A percentile compares a stretch with the other conserved stretches of the same genome.
These are phyloP conservation scores for Platycheirus rosarum DNA, from an alignment of 2,888 invertebrate genomes.

Conservation along the genomic window DNA sequence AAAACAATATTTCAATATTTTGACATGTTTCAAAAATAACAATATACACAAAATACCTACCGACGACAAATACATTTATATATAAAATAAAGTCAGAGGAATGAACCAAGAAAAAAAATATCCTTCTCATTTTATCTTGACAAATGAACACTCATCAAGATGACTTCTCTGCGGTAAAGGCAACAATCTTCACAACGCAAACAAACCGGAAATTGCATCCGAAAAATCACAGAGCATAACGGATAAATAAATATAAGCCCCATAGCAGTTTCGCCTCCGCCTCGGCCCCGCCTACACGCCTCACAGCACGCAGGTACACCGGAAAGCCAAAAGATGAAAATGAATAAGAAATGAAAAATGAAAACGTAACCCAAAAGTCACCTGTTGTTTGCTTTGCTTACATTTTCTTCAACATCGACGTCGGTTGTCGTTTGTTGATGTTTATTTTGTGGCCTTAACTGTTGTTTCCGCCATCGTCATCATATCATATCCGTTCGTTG, in stretches of 20 bases:
- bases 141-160: constrained; percentile 51
- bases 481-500: constrained; percentile 65
- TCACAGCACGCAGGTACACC: neutral
- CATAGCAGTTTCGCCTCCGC: neutral
- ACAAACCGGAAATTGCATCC: constrained; percentile 69
- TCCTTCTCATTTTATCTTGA: constrained; percentile 57
- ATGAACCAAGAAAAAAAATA: neutral
- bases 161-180: constrained; percentile 26
- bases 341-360: constrained; percentile 41
- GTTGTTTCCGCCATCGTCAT: constrained; percentile 64
- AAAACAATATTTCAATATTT: neutral
- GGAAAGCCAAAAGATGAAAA: constrained; percentile 30
- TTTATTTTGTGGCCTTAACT: constrained; percentile 71
- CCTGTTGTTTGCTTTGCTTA: constrained; percentile 63
- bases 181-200: constrained; percentile 53
- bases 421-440: constrained; percentile 34
- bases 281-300: too few species aligned
- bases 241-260: constrained; percentile 46
- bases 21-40: neutral
- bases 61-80: too few species aligned
- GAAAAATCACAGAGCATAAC: constrained; percentile 52
- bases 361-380: constrained; percentile 51
- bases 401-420: constrained; percentile 14
- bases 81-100: too few species aligned
- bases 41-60: too few species aligned